These are phyloP conservation scores for Penaeus chinensis DNA, from an alignment of 1,140 invertebrate genomes.

Conservation along the genomic window DNA sequence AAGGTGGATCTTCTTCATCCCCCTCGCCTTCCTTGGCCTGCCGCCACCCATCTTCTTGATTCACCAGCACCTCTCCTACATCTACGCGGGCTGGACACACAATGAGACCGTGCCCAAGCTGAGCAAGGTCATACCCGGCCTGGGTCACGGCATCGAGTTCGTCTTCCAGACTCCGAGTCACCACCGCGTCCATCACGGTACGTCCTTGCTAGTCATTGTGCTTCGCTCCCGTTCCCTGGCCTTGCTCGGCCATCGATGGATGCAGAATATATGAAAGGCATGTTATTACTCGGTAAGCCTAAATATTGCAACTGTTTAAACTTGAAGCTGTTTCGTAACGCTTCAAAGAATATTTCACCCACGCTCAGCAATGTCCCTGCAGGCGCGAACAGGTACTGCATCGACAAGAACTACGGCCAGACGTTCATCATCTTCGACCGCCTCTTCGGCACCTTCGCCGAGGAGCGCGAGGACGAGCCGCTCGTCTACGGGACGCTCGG, in stretches of 20 bases:
- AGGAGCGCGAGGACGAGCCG: slow-evolving; percentile 69
- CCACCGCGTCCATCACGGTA: slow-evolving; percentile 89
- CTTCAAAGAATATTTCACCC: too few species aligned
- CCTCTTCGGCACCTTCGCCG: slow-evolving; percentile 85
- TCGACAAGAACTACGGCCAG: slow-evolving; percentile 76
- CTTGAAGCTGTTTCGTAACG: not conserved
- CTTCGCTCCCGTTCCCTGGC: too few species aligned
- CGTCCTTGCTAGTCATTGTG: too few species aligned
- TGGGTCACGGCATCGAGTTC: slow-evolving; percentile 80
- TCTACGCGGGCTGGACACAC: slow-evolving; percentile 94
- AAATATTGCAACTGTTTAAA: too few species aligned
- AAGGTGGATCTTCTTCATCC: slow-evolving; percentile 85
- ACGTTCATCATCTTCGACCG: slow-evolving; percentile 89
- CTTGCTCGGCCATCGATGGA: too few species aligned
- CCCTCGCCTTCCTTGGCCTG: slow-evolving; percentile 80
- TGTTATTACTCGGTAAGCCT: too few species aligned
- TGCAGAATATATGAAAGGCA: too few species aligned
- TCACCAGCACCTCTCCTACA: slow-evolving; percentile 86
- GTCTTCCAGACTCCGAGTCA: slow-evolving; percentile 90
- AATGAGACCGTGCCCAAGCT: slow-evolving; percentile 82
- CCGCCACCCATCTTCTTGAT: slow-evolving; percentile 85
- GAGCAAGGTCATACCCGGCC: slow-evolving; percentile 71
- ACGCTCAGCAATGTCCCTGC: not conserved
- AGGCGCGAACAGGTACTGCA: slow-evolving; percentile 67
- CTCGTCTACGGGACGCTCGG: not conserved